Evolutionary conservation across 2,113 vertebrate species (phyloP).

Genomic region (Melozone crissalis): DNA sequence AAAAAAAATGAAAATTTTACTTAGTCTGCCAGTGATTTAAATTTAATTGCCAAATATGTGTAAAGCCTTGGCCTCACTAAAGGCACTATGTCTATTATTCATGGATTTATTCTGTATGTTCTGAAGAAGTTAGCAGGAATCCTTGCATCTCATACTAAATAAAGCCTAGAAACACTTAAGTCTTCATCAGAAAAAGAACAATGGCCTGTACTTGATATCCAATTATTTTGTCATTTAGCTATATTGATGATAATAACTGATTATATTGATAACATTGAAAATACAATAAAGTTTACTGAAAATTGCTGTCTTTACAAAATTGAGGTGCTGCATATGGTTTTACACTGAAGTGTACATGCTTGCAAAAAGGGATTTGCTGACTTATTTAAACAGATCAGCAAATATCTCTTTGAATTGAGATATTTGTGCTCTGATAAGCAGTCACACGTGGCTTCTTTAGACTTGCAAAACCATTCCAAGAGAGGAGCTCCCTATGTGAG

Average conservation of each 20-base stretch:
- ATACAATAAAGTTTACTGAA: background rate
- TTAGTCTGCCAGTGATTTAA: background rate
- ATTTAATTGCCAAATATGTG: background rate
- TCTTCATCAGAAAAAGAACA: background rate
- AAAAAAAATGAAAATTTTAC: background rate
- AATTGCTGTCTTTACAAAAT: background rate
- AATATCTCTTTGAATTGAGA: background rate
- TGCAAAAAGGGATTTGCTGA: background rate
- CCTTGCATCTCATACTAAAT: background rate
- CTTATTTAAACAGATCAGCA: background rate
- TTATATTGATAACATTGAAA: background rate
- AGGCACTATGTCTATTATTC: background rate
- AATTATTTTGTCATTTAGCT: background rate
- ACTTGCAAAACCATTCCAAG: background rate
- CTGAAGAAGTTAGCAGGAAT: background rate
- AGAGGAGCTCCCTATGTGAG: background rate
- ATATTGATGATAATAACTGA: background rate
- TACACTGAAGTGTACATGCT: rapidly evolving
- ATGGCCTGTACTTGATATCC: background rate
- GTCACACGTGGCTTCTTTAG: background rate
- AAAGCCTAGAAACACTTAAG: background rate
- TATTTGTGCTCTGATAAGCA: background rate
- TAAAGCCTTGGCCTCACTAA: background rate
- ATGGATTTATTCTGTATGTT: background rate
- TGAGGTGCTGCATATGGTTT: background rate